These are phyloP conservation scores for Epinephelus awoara DNA, from an alignment of 2,797 vertebrate species.

Conservation along the genomic window DNA sequence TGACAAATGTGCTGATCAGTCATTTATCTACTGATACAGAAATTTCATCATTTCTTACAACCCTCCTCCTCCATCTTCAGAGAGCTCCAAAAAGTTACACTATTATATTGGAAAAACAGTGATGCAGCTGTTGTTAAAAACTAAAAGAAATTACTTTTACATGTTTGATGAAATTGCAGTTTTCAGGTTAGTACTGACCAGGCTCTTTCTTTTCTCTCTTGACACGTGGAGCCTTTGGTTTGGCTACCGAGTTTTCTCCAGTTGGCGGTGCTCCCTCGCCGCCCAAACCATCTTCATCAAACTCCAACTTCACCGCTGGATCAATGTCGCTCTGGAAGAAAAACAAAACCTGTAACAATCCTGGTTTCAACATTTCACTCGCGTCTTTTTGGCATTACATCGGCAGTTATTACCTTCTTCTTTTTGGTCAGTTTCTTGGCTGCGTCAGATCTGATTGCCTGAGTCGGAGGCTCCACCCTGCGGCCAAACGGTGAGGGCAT, in stretches of 20 bases:
- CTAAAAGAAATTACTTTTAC: neutral
- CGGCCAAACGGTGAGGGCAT: constrained; percentile 94
- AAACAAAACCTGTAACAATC: neutral
- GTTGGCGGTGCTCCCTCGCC: constrained; percentile 80
- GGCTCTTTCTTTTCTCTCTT: constrained; percentile 97
- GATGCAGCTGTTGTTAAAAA: neutral
- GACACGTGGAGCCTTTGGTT: constrained; percentile 87
- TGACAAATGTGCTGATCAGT: constrained; percentile 19
- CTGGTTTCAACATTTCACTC: neutral
- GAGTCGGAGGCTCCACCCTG: constrained; percentile 92
- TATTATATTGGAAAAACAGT: neutral
- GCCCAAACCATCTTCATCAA: constrained; percentile 90
- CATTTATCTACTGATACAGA: neutral
- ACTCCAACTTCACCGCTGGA: constrained; percentile 90
- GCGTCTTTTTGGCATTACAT: fast-evolving
- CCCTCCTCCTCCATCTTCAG: neutral
- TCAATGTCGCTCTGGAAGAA: constrained; percentile 90
- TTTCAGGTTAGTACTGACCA: constrained; percentile 79
- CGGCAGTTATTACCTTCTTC: constrained; percentile 89
- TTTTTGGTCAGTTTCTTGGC: constrained; percentile 94
- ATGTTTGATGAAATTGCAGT: neutral
- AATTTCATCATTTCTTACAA: constrained; percentile 1
- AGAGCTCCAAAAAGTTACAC: neutral
- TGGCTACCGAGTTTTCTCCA: constrained; percentile 85
- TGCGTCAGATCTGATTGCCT: constrained; percentile 92